These are phyloP conservation scores for Pachliopta kotzebuea DNA, from an alignment of 2,888 invertebrate genomes.

Conservation along the genomic window DNA sequence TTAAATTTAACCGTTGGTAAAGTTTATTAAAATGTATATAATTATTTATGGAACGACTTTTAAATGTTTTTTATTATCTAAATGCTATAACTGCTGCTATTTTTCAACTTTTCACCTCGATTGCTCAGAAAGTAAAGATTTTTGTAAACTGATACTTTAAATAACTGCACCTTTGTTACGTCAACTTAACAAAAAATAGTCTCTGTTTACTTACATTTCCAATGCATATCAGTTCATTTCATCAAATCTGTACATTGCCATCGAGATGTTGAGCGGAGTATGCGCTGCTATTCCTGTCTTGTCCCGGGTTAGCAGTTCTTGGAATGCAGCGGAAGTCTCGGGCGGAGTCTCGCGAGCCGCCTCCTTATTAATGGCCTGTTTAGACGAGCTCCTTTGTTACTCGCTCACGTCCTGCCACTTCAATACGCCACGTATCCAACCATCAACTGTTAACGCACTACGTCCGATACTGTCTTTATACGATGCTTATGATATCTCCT, in stretches of 20 bases:
- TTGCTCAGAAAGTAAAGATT: too few relatives aligned
- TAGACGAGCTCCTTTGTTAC: constrained; percentile 76
- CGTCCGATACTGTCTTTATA: constrained; percentile 40
- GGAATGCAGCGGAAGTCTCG: constrained; percentile 75
- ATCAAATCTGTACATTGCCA: constrained; percentile 41
- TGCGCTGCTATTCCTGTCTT: constrained; percentile 71
- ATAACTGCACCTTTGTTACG: too few relatives aligned
- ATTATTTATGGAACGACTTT: too few relatives aligned
- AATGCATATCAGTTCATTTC: constrained; percentile 2
- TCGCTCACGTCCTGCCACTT: constrained; percentile 71
- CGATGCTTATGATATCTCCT: constrained; percentile 29
- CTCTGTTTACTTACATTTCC: not conserved
- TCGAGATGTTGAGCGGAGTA: constrained; percentile 52
- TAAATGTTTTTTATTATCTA: too few relatives aligned
- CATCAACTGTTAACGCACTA: constrained; percentile 37
- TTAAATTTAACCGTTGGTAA: constrained; percentile 10
- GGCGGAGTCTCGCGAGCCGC: constrained; percentile 63
- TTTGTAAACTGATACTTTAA: too few relatives aligned
- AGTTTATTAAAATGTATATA: not conserved
- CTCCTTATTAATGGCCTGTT: constrained; percentile 79
- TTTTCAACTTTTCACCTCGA: not conserved
- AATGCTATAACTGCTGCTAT: too few relatives aligned
- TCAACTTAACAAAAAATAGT: too few relatives aligned
- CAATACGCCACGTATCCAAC: constrained; percentile 44
- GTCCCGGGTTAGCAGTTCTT: constrained; percentile 68